Evolutionary conservation across 2,113 vertebrate species (phyloP).

Genomic region (Cyprinodon brontotheroides): DNA sequence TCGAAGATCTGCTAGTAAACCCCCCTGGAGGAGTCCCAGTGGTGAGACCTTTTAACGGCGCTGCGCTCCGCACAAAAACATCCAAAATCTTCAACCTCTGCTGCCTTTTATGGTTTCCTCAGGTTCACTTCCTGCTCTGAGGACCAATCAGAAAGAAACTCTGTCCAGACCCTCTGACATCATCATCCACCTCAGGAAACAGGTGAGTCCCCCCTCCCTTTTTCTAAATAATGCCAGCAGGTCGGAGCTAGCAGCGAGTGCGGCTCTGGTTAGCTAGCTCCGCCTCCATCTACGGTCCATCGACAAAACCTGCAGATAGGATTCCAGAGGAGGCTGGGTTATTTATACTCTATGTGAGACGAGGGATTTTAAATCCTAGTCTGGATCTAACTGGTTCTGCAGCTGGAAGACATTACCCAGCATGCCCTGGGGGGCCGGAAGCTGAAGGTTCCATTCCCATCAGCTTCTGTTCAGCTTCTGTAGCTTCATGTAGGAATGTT

Average conservation of each 20-base stretch:
- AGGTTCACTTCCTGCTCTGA: conserved; percentile 88
- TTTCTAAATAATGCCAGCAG: too few relatives aligned
- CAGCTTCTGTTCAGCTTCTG: neutral
- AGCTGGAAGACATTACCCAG: conserved; percentile 65
- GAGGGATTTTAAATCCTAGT: too few relatives aligned
- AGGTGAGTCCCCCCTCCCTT: conserved; percentile 72
- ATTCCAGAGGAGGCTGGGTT: too few relatives aligned
- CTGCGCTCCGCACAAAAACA: rapidly evolving
- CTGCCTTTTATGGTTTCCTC: neutral
- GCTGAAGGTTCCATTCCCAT: too few relatives aligned
- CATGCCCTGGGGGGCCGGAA: conserved; percentile 24
- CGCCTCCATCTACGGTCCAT: too few relatives aligned
- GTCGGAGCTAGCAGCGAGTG: too few relatives aligned
- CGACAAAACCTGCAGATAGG: too few relatives aligned
- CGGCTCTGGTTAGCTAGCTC: too few relatives aligned
- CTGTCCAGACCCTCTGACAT: conserved; percentile 88
- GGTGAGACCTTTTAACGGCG: conserved; percentile 66
- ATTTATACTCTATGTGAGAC: too few relatives aligned
- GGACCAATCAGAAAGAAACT: conserved; percentile 80
- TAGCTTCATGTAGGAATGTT: neutral
- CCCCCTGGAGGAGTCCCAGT: conserved; percentile 89
- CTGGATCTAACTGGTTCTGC: neutral
- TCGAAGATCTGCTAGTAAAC: conserved; percentile 84
- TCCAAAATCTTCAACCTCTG: neutral
- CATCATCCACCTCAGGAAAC: conserved; percentile 92